Conservation (phyloP, 2,797 vertebrate genomes). For the Lepilemur ruficaudatus region DNA sequence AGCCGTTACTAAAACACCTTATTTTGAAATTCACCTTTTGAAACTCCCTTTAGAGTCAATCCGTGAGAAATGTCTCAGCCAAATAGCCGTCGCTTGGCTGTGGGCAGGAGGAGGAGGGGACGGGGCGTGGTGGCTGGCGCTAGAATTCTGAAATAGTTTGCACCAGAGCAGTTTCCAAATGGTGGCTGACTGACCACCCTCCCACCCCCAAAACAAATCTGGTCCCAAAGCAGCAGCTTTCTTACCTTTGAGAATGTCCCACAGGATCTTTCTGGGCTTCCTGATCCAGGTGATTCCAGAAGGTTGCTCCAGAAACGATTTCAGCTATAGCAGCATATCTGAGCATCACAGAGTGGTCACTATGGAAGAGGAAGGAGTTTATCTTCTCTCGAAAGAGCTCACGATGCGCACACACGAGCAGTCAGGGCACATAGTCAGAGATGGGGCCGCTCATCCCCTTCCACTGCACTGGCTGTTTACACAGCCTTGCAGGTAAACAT, state of each 20-base stretch:
- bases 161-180: neutral
- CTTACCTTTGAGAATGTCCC: neutral
- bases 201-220: neutral
- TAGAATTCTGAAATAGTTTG: neutral
- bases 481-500: neutral
- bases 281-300: too few species aligned
- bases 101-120: accelerated
- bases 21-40: neutral
- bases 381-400: neutral
- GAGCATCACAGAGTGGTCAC: neutral
- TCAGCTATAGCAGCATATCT: neutral
- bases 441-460: accelerated
- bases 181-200: neutral
- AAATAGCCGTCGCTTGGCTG: neutral
- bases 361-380: neutral
- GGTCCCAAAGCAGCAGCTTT: neutral
- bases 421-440: neutral
- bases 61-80: neutral
- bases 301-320: neutral
- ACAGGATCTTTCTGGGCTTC: neutral
- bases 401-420: accelerated
- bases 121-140: neutral
- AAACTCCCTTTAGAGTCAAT: neutral
- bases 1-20: neutral
- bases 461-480: accelerated